Evolutionary conservation across 2,797 vertebrate species (phyloP), one percentile per base, ranked within the genome.

Genomic region (Phoeniculus purpureus): DNA sequence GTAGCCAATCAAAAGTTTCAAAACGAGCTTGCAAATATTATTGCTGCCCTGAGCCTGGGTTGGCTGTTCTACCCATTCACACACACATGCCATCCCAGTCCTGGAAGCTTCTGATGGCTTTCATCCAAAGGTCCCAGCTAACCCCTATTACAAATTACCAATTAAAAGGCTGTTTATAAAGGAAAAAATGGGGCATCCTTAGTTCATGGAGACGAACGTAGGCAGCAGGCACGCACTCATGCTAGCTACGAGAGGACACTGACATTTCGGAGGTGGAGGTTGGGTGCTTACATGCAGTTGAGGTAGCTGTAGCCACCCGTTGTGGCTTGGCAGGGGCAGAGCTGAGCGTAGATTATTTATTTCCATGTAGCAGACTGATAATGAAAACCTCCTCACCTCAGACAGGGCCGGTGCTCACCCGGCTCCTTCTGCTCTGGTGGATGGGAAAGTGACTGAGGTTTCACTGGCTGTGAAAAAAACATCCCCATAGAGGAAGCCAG

Each of bases 391-490:
- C 52, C 50, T 73, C 59, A 31, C 29, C 21, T 92, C 70, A 40
- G 66, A 85, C 31, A 80, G 50, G 58, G 4, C 0, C 0, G 0
- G n/a, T 48, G n/a, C 89, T 91, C 68, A 85, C 85, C 74, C 81
- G 77, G 56, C 64, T 87, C 76, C 75, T 84, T 70, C 90, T 51
- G 40, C 4, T 3, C 54, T 92, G 83, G 88, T 66, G 62, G 81
- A 90, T 81, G 64, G 54, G 85, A 73, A 93, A 67, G 73, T 0
- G 26, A 91, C 66, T n/a, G 66, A 84, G 55, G 25, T 87, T 93
- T 84, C 77, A 76, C 79, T 87, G 64, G 70, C 68, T 54, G 37
- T 16, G 64, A 29, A 75, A 81, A 81, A 81, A 72, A 72, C 45
- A 64, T 27, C 76, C 37, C 37, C 2, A 6, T 25, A 29, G 52